Base-by-base conservation (phyloP, 2,113 vertebrate species). In the Panthera leo region DNA sequence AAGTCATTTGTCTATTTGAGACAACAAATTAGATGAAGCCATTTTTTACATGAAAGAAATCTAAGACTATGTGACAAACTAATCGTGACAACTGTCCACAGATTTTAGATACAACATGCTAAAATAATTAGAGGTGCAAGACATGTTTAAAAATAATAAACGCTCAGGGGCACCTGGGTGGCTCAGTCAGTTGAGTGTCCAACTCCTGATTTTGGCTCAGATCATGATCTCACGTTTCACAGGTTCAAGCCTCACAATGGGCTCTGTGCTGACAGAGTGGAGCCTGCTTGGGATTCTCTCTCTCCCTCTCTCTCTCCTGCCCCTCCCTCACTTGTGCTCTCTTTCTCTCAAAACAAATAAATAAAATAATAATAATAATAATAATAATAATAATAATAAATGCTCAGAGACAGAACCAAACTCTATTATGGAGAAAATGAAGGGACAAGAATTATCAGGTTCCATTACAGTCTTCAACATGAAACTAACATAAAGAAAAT, bases 61-160 rank as follows among this genome's bases (percentile, higher is more conserved):
- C 19, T 90, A 86, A 92, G 48, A 51, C 48, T 85, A 45, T 45
- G 3, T 36, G n/a, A 79, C 3, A 88, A 95, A 95, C 70, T 78
- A 45, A 94, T 34, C 51, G 7, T 92, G 29, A 76, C 31, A 95
- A 71, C 39, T 92, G 71, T 71, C 16, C 27, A 23, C 3, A 31
- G 10, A 23, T 51, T 31, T 70, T 73, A 86, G 27, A 82, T 9
- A 39, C 29, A 34, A 82, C n/a, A 58, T 34, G 55, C 27, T 55
- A 94, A 97, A 94, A 53, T 79, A 95, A 65, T 48, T 34, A 42
- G 12, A 80, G 16, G 9, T 67, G 34, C 16, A 84, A 87, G 75
- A n/a, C 16, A 95, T 70, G 10, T 94, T 90, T 79, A n/a, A 96
- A 95, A 98, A 95, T 68, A 91, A 90, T 86, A 78, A 45, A 73